Conservation (phyloP, 2,888 invertebrate genomes). For the Caenorhabditis becei region DNA sequence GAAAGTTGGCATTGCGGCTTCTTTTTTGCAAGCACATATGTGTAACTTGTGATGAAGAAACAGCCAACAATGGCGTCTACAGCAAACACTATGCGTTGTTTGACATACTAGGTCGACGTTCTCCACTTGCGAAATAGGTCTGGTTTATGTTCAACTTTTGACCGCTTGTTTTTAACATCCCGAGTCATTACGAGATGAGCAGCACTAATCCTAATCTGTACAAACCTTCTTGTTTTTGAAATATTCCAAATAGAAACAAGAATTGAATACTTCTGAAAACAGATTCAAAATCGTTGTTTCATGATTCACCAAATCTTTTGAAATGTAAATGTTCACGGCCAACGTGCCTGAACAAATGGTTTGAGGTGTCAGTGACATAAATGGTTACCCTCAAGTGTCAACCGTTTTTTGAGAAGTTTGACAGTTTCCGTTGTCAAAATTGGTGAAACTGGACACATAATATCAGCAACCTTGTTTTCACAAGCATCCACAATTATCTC, state of each 20-base stretch:
- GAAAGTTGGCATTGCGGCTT: background rate
- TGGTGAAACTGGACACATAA: constrained; percentile 49
- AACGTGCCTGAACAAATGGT: constrained; percentile 35
- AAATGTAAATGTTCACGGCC: constrained; percentile 44
- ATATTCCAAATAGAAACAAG: constrained; percentile 60
- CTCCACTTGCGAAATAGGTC: constrained; percentile 6
- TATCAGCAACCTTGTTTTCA: constrained; percentile 40
- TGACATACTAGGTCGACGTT: constrained; percentile 16
- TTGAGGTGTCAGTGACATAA: too few species aligned
- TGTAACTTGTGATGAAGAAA: constrained; percentile 18
- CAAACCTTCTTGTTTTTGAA: constrained; percentile 49
- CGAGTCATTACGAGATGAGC: background rate
- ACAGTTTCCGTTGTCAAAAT: constrained; percentile 22
- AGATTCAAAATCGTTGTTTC: constrained; percentile 34
- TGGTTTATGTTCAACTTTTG: background rate
- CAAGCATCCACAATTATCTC: constrained; percentile 63
- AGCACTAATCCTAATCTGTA: background rate
- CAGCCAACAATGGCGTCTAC: constrained; percentile 34
- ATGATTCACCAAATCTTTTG: constrained; percentile 9
- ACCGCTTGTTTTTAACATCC: constrained; percentile 4
- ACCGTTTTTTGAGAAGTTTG: constrained; percentile 38
- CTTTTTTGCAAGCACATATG: constrained; percentile 21
- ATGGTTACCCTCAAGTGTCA: constrained; percentile 28
- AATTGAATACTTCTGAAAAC: constrained; percentile 53
- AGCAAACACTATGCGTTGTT: constrained; percentile 26